phyloP scores from a whole-genome alignment of 1,140 invertebrate species.

The Panagrolaimus sp. region DNA sequence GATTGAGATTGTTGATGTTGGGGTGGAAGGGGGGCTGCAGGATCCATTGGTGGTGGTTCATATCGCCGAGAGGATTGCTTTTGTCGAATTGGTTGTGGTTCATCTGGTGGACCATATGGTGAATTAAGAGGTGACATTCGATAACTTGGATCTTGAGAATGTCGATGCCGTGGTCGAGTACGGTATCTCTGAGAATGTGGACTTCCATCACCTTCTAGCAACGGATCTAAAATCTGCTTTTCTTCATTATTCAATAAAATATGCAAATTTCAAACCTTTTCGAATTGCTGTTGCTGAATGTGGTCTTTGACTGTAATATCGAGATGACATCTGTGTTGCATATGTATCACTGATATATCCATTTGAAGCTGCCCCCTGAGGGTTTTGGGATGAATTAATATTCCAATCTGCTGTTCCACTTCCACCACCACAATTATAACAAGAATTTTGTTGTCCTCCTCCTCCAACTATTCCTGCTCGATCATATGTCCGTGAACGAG shows the following conservation, averaged over 20 bases:
- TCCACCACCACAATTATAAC: neutral
- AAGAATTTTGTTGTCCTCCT: neutral
- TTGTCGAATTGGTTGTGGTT: neutral
- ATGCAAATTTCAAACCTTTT: neutral
- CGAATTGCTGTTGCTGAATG: slow-evolving; percentile 39
- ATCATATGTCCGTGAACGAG: slow-evolving; percentile 9
- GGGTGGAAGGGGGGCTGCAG: neutral
- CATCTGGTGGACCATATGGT: neutral
- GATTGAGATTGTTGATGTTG: slow-evolving; percentile 23
- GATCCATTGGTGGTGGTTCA: neutral
- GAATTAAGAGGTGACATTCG: slow-evolving; percentile 10
- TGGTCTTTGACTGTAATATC: slow-evolving; percentile 25
- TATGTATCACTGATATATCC: slow-evolving; percentile 3
- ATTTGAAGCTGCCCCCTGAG: neutral
- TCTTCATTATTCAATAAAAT: neutral
- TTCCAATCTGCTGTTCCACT: slow-evolving; percentile 11
- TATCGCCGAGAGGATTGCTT: neutral
- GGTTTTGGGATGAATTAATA: slow-evolving; percentile 1
- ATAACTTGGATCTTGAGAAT: neutral
- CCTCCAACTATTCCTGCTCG: neutral
- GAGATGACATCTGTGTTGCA: neutral
- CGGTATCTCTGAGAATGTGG: neutral
- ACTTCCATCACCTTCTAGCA: neutral
- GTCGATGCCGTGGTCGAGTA: neutral
- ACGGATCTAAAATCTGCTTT: neutral